phyloP scores from a whole-genome alignment of 2,797 vertebrate species.

The Discoglossus pictus region DNA sequence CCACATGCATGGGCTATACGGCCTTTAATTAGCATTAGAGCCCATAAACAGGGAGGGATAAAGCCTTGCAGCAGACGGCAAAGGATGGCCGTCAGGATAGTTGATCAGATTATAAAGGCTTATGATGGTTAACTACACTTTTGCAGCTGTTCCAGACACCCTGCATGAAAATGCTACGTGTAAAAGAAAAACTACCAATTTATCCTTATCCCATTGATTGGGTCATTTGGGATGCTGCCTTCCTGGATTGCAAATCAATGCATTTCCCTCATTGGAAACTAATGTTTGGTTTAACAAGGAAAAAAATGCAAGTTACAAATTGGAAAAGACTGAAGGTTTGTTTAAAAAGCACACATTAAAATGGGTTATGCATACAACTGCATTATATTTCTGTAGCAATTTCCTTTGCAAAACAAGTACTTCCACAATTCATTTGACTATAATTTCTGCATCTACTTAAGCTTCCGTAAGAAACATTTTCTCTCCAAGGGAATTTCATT shows the following conservation, averaged over 20 bases:
- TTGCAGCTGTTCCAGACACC: conserved; percentile 25
- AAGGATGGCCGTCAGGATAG: conserved; percentile 36
- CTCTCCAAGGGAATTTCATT: too few relatives aligned
- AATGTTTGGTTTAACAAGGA: conserved; percentile 15
- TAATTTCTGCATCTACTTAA: too few relatives aligned
- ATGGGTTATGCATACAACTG: too few relatives aligned
- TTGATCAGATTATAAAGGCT: conserved; percentile 48
- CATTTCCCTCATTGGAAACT: conserved; percentile 7
- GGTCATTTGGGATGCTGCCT: conserved; percentile 22
- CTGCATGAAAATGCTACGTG: conserved; percentile 2
- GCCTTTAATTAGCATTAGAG: conserved; percentile 46
- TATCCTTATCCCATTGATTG: conserved; percentile 23
- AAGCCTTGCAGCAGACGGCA: conserved; percentile 36
- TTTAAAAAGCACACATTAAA: too few relatives aligned
- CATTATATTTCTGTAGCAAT: too few relatives aligned
- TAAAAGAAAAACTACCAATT: conserved; percentile 2
- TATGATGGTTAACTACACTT: conserved; percentile 43
- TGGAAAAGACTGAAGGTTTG: too few relatives aligned
- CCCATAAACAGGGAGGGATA: conserved; percentile 9
- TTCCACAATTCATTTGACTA: too few relatives aligned
- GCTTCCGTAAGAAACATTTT: too few relatives aligned
- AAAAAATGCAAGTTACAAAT: conserved; percentile 2
- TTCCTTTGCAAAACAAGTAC: too few relatives aligned
- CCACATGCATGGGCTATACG: conserved; percentile 11
- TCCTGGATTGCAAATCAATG: conserved; percentile 31